Evolutionary conservation across 1,140 invertebrate species (phyloP).

Genomic region (Pseudobourletiella spinata): DNA sequence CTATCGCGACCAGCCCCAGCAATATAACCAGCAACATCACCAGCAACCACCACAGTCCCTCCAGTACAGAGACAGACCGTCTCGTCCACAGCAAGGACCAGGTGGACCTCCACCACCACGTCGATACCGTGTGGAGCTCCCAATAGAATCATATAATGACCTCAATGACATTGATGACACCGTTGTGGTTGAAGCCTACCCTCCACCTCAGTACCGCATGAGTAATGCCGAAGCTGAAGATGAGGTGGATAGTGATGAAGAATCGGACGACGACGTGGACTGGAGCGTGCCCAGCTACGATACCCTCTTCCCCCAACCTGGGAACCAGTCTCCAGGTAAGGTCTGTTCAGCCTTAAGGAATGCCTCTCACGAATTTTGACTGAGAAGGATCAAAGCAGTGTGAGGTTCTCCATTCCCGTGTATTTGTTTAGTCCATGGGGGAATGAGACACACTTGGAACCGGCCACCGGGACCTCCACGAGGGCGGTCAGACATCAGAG

Average conservation of each 20-base stretch:
- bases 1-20: background rate
- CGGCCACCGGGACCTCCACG: background rate
- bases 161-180: background rate
- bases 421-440: background rate
- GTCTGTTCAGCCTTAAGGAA: background rate
- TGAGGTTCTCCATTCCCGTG: too few species aligned
- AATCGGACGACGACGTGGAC: background rate
- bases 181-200: background rate
- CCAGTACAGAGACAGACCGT: too few species aligned
- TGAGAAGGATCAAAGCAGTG: too few species aligned
- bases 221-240: conserved; percentile 8
- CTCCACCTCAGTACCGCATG: background rate
- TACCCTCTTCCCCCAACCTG: conserved; percentile 1
- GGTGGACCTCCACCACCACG: background rate
- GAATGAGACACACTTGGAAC: conserved; percentile 1
- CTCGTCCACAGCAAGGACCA: background rate
- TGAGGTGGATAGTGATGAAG: background rate
- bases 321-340: background rate
- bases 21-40: background rate
- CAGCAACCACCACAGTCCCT: background rate
- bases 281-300: conserved; percentile 1
- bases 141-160: background rate
- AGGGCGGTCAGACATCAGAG: background rate
- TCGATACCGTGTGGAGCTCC: background rate
- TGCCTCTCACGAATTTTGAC: background rate